phyloP scores from a whole-genome alignment of 2,888 invertebrate genomes.

The Caenorhabditis macrosperma region DNA sequence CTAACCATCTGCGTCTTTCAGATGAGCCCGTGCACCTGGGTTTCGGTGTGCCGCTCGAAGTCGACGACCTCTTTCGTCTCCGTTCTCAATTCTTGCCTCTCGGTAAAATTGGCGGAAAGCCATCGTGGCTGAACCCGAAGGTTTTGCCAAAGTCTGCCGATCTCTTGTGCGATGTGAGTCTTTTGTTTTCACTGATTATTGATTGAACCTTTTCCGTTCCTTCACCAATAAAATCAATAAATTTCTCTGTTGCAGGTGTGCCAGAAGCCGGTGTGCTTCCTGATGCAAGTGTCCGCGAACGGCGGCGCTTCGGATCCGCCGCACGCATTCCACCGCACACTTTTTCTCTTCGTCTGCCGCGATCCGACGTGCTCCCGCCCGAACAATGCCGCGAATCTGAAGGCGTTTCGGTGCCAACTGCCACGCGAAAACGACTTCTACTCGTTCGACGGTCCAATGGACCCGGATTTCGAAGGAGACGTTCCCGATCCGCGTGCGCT shows the following conservation, averaged over 20 bases:
- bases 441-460: conserved; percentile 82
- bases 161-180: conserved; percentile 84
- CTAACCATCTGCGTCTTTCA: too few relatives aligned
- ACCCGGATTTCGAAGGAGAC: conserved; percentile 74
- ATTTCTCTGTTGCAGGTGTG: too few relatives aligned
- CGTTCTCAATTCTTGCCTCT: conserved; percentile 89
- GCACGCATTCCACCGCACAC: conserved; percentile 89
- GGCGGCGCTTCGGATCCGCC: conserved; percentile 81
- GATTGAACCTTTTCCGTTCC: too few relatives aligned
- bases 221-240: too few relatives aligned
- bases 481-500: conserved; percentile 72
- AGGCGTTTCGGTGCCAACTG: conserved; percentile 88
- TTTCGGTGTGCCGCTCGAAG: conserved; percentile 85
- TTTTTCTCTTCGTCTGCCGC: conserved; percentile 91
- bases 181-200: too few relatives aligned
- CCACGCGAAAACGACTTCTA: conserved; percentile 85
- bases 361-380: conserved; percentile 85
- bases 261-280: conserved; percentile 86
- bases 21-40: conserved; percentile 85
- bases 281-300: conserved; percentile 91
- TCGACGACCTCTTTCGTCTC: conserved; percentile 85
- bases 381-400: conserved; percentile 75
- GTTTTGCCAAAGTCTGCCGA: conserved; percentile 85
- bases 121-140: conserved; percentile 91
- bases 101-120: conserved; percentile 91